Conservation (phyloP, 2,113 vertebrate species). For the Polypterus bichir region DNA sequence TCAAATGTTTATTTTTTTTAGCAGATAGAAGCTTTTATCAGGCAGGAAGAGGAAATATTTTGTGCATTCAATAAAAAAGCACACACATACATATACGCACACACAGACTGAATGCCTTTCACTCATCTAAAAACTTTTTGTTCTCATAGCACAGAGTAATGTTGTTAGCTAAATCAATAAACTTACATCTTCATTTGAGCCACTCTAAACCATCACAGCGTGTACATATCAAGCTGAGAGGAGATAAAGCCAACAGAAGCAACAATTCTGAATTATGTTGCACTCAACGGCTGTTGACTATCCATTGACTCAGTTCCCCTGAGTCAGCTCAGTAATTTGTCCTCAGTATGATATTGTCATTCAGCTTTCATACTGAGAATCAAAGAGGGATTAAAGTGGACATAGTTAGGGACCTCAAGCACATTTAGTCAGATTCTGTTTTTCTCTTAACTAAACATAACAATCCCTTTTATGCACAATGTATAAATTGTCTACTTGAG, state of each 20-base stretch:
- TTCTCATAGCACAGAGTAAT: background rate
- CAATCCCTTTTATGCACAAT: too few species aligned
- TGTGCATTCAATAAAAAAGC: too few species aligned
- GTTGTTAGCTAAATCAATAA: constrained; percentile 21
- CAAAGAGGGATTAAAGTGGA: constrained; percentile 12
- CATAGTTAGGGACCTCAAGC: constrained; percentile 4
- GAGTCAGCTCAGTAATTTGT: constrained; percentile 7
- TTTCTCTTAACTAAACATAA: background rate
- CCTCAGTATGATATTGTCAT: constrained; percentile 12
- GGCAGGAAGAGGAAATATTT: too few species aligned
- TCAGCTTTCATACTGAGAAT: constrained; percentile 1
- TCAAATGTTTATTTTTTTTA: too few species aligned
- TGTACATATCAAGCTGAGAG: constrained; percentile 3
- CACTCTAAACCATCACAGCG: constrained; percentile 15
- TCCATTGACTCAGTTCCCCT: constrained; percentile 19
- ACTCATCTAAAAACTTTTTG: too few species aligned
- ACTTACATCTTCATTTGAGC: constrained; percentile 22
- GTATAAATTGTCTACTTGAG: too few species aligned
- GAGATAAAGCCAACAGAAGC: background rate
- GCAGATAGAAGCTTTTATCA: too few species aligned
- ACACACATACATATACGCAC: too few species aligned
- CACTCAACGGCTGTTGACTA: constrained; percentile 19
- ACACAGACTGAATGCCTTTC: too few species aligned
- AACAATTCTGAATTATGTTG: constrained; percentile 8
- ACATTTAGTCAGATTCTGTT: constrained; percentile 10